These are phyloP conservation scores for Morpho achilles DNA, from an alignment of 2,888 invertebrate species.

Conservation along the genomic window DNA sequence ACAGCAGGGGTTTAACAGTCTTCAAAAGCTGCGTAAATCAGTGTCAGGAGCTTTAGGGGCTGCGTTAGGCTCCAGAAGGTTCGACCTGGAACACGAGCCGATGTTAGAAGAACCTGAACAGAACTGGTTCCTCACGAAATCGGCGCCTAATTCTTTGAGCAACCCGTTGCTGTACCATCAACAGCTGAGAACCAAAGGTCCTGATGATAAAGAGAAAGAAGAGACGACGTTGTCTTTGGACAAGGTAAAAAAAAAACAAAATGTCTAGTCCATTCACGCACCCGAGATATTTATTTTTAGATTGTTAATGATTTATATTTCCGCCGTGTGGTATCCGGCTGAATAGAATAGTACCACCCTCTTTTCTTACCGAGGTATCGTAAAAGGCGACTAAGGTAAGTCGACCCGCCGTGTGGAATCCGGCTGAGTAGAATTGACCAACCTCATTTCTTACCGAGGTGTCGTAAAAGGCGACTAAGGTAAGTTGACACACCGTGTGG, in stretches of 20 bases:
- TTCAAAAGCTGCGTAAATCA: slow-evolving; percentile 85
- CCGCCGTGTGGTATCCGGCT: no score
- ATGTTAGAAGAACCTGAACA: slow-evolving; percentile 71
- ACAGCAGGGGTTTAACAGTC: slow-evolving; percentile 80
- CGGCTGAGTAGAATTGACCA: no score
- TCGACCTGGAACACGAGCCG: slow-evolving; percentile 73
- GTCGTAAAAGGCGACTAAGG: no score
- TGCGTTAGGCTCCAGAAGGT: slow-evolving; percentile 70
- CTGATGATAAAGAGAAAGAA: slow-evolving; percentile 57
- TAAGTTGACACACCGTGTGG: no score
- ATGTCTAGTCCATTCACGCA: no score
- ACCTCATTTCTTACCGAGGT: no score
- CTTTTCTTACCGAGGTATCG: no score
- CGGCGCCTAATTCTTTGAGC: slow-evolving; percentile 88
- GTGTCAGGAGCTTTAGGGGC: slow-evolving; percentile 81
- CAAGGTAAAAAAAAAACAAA: slow-evolving; percentile 44
- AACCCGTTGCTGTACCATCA: slow-evolving; percentile 72
- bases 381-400: no score
- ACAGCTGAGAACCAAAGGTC: slow-evolving; percentile 47
- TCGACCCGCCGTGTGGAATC: no score
- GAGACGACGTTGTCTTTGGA: slow-evolving; percentile 55
- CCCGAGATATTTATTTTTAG: not conserved
- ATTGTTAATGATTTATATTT: no score
- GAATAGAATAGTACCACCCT: no score
- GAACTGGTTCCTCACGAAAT: slow-evolving; percentile 91